Evolutionary conservation across 2,888 invertebrate species (phyloP), one percentile per base, ranked within the genome.

Genomic region (Herminia tarsipennalis): DNA sequence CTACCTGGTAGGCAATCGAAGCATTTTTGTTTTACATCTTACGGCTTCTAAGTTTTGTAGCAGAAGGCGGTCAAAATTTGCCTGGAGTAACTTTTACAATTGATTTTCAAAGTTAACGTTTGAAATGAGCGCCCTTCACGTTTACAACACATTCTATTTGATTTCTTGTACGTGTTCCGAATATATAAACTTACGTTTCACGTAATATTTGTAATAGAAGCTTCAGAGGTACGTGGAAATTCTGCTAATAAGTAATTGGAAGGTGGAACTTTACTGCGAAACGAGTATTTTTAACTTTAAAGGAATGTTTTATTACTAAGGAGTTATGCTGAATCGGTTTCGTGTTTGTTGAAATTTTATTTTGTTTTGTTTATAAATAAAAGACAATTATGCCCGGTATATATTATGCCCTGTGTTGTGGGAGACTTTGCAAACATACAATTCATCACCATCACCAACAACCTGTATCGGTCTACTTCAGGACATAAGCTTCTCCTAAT

Each of bases 161-260:
- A 62, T 69, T 58, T 37, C 52, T 52, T 52, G 45, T 48, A 62
- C 66, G 64, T 64, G 62, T 28, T 56, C 34, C 42, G 56, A 68
- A 66, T 66, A 63, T 38, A 47, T 16, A 42, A 24, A 43, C 43
- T 34, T 43, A 35, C 36, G 28, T 43, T 50, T 38, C 33, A 35
- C 40, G 46, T 56, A 24, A 51, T 49, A 61, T 55, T 51, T 56
- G 51, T 47, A 55, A 59, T 28, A 36, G 16, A 51, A 53, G 44
- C 45, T 48, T 49, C 17, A 35, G 43, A 42, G 33, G 38, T 41
- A 53, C 53, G 48, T 44, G 48, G 38, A 57, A 52, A 57, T 43
- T 54, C 36, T 34, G 43, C 43, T 48, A 65, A 46, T 38, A 59
- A 54, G 44, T 59, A 65, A 53, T 55, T 47, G 44, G 32, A 47